A percentile compares a stretch with the other conserved stretches of the same genome.
Conservation (phyloP, 2,888 invertebrate genomes). For the Ashinkailepas kermadecensis region DNA sequence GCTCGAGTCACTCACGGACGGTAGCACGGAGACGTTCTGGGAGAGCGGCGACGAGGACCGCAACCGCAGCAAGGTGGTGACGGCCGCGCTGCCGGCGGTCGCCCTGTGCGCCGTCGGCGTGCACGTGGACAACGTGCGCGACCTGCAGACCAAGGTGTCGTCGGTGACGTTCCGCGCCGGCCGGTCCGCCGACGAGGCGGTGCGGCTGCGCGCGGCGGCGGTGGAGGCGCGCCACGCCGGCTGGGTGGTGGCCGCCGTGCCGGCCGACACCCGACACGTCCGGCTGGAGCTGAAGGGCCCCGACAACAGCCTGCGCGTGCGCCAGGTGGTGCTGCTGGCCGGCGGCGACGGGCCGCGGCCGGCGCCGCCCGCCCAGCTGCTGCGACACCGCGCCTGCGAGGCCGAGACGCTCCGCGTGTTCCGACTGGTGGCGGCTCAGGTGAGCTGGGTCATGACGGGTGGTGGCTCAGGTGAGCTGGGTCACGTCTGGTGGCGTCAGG, state of each 20-base stretch:
- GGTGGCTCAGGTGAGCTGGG: too few relatives aligned
- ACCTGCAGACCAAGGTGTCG: slow-evolving; percentile 84
- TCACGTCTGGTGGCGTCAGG: too few relatives aligned
- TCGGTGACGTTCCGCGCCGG: slow-evolving; percentile 47
- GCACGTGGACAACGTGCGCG: slow-evolving; percentile 90
- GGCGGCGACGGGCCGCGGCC: slow-evolving; percentile 48
- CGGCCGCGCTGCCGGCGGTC: slow-evolving; percentile 57
- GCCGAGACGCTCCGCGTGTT: slow-evolving; percentile 87
- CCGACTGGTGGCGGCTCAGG: slow-evolving; percentile 35
- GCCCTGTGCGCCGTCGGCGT: slow-evolving; percentile 70
- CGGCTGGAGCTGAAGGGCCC: slow-evolving; percentile 84
- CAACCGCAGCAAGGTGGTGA: slow-evolving; percentile 81
- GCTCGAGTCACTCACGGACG: slow-evolving; percentile 84
- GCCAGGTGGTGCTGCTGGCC: slow-evolving; percentile 68
- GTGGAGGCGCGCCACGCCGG: slow-evolving; percentile 75
- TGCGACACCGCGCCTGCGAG: slow-evolving; percentile 82
- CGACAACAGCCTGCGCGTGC: slow-evolving; percentile 77
- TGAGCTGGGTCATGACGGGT: too few relatives aligned
- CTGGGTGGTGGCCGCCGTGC: slow-evolving; percentile 58
- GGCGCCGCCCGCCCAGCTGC: slow-evolving; percentile 47
- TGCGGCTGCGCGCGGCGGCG: slow-evolving; percentile 71
- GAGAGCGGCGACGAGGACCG: slow-evolving; percentile 94
- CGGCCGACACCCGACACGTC: slow-evolving; percentile 51
- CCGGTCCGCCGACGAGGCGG: slow-evolving; percentile 68
- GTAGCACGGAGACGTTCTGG: slow-evolving; percentile 97